phyloP scores from a whole-genome alignment of 2,113 vertebrate species.

The Oreamnos americanus region DNA sequence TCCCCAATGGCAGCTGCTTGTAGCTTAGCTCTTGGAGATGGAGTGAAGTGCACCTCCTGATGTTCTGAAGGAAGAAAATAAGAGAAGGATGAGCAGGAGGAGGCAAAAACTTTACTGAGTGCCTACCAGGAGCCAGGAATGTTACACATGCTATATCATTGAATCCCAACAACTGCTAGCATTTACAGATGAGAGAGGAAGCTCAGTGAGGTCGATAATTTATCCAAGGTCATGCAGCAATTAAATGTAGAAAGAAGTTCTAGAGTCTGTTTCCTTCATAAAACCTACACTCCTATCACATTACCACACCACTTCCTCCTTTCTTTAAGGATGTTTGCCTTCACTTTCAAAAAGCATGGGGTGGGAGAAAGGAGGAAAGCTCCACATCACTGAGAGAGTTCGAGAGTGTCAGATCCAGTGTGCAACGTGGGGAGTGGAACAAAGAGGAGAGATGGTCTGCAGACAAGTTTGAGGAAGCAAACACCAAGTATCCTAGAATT shows the following conservation, averaged over 20 bases:
- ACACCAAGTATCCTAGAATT: background rate
- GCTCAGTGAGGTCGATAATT: background rate
- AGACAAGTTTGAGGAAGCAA: background rate
- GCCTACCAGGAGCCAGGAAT: background rate
- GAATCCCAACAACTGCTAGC: background rate
- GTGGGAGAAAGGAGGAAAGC: background rate
- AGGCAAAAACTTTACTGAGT: background rate
- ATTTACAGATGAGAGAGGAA: background rate
- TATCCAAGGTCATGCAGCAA: background rate
- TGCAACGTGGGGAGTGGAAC: accelerated
- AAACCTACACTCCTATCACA: background rate
- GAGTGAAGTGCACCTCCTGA: background rate
- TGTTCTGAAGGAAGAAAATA: background rate
- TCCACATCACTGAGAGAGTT: accelerated
- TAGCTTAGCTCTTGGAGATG: background rate
- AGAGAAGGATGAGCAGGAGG: background rate
- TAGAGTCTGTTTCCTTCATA: background rate
- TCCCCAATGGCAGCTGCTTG: background rate
- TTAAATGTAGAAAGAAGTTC: background rate
- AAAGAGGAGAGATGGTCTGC: background rate
- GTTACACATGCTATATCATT: background rate
- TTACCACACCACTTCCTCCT: background rate
- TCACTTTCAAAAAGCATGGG: background rate
- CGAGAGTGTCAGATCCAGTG: background rate
- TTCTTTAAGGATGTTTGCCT: background rate